phyloP scores from a whole-genome alignment of 2,888 invertebrate species.

The Sycophila texana region DNA sequence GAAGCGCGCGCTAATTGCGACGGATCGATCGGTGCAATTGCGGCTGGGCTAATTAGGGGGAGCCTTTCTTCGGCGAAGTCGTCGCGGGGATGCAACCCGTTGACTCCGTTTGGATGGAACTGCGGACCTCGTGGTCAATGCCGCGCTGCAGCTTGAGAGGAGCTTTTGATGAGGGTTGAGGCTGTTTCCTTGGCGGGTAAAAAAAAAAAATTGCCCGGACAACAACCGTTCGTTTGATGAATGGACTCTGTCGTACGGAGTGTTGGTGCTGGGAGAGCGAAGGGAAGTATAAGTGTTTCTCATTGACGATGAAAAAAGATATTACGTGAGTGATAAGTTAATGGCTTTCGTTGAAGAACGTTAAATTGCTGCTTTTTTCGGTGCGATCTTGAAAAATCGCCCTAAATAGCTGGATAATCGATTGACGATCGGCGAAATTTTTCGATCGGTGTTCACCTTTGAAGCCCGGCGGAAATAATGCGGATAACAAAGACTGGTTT shows the following conservation, averaged over 20 bases:
- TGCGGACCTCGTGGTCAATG: constrained; percentile 2
- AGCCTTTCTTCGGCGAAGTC: too few relatives aligned
- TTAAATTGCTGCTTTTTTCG: too few relatives aligned
- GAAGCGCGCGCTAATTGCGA: constrained; percentile 46
- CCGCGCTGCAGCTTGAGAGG: too few relatives aligned
- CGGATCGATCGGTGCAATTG: constrained; percentile 25
- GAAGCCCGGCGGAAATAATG: constrained; percentile 33
- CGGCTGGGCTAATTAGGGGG: constrained; percentile 10
- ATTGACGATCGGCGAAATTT: constrained; percentile 30
- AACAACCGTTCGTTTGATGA: background rate
- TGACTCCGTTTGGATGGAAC: background rate
- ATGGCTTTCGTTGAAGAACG: too few relatives aligned
- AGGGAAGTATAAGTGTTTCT: too few relatives aligned
- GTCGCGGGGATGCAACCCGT: too few relatives aligned
- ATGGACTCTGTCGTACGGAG: background rate
- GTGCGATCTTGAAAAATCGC: constrained; percentile 7
- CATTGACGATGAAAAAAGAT: too few relatives aligned
- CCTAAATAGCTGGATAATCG: constrained; percentile 36
- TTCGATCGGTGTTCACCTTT: constrained; percentile 13
- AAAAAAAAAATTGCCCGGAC: too few relatives aligned
- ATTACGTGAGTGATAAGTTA: too few relatives aligned
- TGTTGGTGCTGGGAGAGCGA: too few relatives aligned
- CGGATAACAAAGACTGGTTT: constrained; percentile 41
- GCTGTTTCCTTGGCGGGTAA: too few relatives aligned
- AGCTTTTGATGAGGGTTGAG: too few relatives aligned